These are phyloP conservation scores for Tenthredo distinguenda DNA, from an alignment of 2,888 invertebrate genomes.

Conservation along the genomic window DNA sequence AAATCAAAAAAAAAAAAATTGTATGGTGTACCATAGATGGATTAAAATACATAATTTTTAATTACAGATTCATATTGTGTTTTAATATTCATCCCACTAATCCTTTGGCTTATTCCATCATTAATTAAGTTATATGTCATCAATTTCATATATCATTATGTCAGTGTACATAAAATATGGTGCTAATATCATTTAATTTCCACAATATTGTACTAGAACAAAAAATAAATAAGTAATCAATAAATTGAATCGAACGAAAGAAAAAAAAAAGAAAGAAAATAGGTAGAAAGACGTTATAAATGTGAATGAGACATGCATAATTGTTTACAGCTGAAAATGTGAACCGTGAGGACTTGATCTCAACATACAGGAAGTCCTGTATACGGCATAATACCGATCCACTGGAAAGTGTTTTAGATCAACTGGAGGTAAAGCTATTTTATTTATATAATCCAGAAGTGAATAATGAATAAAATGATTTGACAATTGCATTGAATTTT, in stretches of 20 bases:
- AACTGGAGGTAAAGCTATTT: conserved; percentile 83
- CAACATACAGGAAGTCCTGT: conserved; percentile 87
- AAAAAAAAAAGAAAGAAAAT: not conserved
- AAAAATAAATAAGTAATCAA: not conserved
- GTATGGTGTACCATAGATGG: conserved; percentile 55
- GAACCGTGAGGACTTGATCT: conserved; percentile 85
- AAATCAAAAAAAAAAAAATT: conserved; percentile 48
- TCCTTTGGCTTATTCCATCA: conserved; percentile 57
- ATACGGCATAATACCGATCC: conserved; percentile 86
- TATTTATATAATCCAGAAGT: conserved; percentile 22
- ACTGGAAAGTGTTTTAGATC: conserved; percentile 85
- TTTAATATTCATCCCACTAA: conserved; percentile 65
- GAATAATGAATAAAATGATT: conserved; percentile 13
- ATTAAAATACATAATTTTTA: conserved; percentile 65
- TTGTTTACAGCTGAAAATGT: conserved; percentile 82
- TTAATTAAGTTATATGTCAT: conserved; percentile 45
- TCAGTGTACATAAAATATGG: conserved; percentile 27
- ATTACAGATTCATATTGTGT: conserved; percentile 63
- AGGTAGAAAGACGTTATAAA: conserved; percentile 3
- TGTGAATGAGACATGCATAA: conserved; percentile 52
- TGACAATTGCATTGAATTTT: conserved; percentile 14
- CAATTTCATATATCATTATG: conserved; percentile 43
- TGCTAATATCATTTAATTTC: conserved; percentile 34
- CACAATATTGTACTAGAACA: conserved; percentile 12
- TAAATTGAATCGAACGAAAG: not conserved